These are phyloP conservation scores for Scatophagus argus DNA, from an alignment of 2,113 vertebrate species.

Conservation along the genomic window DNA sequence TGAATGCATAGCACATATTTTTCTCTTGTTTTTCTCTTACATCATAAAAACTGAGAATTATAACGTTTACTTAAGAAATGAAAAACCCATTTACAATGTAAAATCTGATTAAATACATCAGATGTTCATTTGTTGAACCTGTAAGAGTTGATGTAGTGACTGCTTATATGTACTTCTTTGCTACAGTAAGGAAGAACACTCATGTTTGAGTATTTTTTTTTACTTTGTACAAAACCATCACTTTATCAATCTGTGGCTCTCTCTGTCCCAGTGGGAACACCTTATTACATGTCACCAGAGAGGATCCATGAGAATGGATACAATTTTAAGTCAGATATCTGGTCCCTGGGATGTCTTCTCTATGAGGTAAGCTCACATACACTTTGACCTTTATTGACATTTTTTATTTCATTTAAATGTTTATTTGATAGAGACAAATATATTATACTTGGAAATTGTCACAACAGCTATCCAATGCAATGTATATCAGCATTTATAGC, in stretches of 20 bases:
- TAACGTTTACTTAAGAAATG: not conserved
- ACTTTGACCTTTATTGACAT: not conserved
- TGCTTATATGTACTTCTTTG: no score
- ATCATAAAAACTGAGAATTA: no score
- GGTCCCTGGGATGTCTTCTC: slow-evolving; percentile 95
- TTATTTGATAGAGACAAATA: no score
- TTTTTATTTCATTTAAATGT: no score
- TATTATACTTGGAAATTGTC: no score
- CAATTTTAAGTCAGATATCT: slow-evolving; percentile 98
- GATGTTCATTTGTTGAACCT: not conserved
- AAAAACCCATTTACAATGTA: not conserved
- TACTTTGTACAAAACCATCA: not conserved
- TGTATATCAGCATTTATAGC: no score
- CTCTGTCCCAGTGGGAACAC: slow-evolving; percentile 91
- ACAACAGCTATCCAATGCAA: no score
- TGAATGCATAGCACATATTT: not conserved
- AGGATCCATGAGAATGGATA: slow-evolving; percentile 97
- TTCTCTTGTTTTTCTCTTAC: no score
- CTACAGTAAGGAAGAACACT: not conserved
- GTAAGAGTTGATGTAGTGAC: not conserved
- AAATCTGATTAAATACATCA: not conserved
- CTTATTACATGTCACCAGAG: slow-evolving; percentile 97
- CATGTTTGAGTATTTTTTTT: no score
- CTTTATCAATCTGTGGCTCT: not conserved
- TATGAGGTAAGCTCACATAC: slow-evolving; percentile 86